These are phyloP conservation scores for Triops cancriformis DNA, from an alignment of 1,140 invertebrate species.

Conservation along the genomic window DNA sequence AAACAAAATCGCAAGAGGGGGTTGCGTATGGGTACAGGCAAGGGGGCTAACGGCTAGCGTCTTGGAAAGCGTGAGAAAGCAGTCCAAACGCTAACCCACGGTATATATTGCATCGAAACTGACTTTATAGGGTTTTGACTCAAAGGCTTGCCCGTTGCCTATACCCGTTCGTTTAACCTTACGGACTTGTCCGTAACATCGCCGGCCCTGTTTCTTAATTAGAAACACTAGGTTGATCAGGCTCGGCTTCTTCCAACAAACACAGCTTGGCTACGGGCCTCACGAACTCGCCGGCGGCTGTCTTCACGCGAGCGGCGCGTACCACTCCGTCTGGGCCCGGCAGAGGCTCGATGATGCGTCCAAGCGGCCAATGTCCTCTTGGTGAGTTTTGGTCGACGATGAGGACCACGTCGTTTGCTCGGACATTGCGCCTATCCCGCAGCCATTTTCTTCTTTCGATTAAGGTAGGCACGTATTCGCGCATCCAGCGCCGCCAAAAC, in stretches of 20 bases:
- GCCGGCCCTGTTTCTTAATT: conserved; percentile 20
- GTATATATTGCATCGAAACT: too few species aligned
- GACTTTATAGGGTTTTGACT: too few species aligned
- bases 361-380: conserved; percentile 19
- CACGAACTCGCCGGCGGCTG: conserved; percentile 7
- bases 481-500: conserved; percentile 27
- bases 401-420: conserved; percentile 23
- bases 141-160: too few species aligned
- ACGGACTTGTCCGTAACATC: too few species aligned
- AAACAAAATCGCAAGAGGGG: too few species aligned
- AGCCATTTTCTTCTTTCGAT: conserved; percentile 28
- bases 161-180: too few species aligned
- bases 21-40: too few species aligned
- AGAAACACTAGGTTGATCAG: background rate
- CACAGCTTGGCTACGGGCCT: conserved; percentile 25
- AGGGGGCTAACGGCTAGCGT: too few species aligned
- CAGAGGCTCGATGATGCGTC: background rate
- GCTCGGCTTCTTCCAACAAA: conserved; percentile 19
- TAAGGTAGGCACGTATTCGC: conserved; percentile 25
- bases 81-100: too few species aligned
- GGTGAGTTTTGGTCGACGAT: conserved; percentile 21
- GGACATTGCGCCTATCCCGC: background rate
- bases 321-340: conserved; percentile 25
- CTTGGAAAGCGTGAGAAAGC: too few species aligned
- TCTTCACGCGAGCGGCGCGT: conserved; percentile 22